These are phyloP conservation scores for Corvus moneduloides DNA, from an alignment of 2,113 vertebrate genomes.

Conservation along the genomic window DNA sequence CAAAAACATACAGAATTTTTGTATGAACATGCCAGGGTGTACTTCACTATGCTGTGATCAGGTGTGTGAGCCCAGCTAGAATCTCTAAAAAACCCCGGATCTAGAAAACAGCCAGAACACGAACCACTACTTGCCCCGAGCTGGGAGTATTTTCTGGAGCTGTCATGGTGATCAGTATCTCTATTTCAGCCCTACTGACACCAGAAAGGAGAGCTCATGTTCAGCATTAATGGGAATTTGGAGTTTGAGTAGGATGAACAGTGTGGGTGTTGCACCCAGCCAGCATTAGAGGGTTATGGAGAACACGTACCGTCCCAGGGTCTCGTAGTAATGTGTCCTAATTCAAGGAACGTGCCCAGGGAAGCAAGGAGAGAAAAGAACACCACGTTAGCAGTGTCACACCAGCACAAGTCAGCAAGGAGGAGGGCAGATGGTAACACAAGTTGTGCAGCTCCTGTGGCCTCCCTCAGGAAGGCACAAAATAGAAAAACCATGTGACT, in stretches of 20 bases:
- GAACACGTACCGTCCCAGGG: slow-evolving; percentile 79
- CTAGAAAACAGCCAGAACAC: background rate
- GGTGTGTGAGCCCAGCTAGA: background rate
- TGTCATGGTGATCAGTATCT: background rate
- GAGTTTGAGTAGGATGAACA: background rate
- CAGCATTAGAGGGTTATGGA: background rate
- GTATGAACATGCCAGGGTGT: background rate
- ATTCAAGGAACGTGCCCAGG: slow-evolving; percentile 36
- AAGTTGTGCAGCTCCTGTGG: background rate
- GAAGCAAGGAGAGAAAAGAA: slow-evolving; percentile 62
- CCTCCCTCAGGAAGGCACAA: background rate
- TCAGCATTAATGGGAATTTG: background rate
- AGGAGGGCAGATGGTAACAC: background rate
- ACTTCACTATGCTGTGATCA: background rate
- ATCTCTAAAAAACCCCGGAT: background rate
- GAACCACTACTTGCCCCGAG: background rate
- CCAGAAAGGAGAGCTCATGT: background rate
- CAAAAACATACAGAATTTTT: background rate
- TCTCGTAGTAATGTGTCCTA: slow-evolving; percentile 82
- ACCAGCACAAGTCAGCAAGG: background rate
- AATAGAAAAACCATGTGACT: background rate
- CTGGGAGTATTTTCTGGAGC: background rate
- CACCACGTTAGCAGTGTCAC: slow-evolving; percentile 13
- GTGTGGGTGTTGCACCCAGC: background rate
- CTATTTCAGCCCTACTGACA: background rate